Conservation (phyloP, 2,113 vertebrate genomes). For the Gallinago undulata region DNA sequence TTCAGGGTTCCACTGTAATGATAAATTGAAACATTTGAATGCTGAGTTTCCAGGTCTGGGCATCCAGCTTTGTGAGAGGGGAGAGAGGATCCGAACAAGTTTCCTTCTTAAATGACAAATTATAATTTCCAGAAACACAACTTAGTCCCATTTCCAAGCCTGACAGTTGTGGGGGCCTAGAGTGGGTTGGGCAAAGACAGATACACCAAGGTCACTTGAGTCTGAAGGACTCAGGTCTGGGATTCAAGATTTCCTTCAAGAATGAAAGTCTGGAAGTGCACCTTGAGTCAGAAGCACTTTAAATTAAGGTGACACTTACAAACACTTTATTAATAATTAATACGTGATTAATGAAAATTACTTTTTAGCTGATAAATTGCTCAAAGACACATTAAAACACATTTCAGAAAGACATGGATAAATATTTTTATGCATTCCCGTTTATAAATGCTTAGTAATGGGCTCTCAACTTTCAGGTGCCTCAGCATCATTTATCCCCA, state of each 20-base stretch:
- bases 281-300: constrained; percentile 34
- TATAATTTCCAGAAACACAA: constrained; percentile 30
- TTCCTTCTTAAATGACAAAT: constrained; percentile 50
- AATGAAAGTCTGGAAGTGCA: background rate
- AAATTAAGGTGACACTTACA: constrained; percentile 59
- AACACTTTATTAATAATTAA: constrained; percentile 72
- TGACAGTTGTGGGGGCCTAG: background rate
- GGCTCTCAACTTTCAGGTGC: constrained; percentile 70
- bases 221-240: background rate
- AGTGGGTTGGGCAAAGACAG: background rate
- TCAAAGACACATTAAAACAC: constrained; percentile 24
- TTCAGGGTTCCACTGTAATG: constrained; percentile 71
- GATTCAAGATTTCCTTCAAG: background rate
- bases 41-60: constrained; percentile 11
- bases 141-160: background rate
- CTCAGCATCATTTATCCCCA: constrained; percentile 43
- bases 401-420: constrained; percentile 61
- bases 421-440: constrained; percentile 65
- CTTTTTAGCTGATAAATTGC: constrained; percentile 65
- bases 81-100: constrained; percentile 20
- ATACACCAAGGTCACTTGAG: constrained; percentile 38
- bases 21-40: constrained; percentile 71
- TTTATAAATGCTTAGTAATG: constrained; percentile 66
- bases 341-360: constrained; percentile 69
- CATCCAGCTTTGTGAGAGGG: background rate